Conservation (phyloP, 1,140 invertebrate genomes). For the Chymomyza costata region DNA sequence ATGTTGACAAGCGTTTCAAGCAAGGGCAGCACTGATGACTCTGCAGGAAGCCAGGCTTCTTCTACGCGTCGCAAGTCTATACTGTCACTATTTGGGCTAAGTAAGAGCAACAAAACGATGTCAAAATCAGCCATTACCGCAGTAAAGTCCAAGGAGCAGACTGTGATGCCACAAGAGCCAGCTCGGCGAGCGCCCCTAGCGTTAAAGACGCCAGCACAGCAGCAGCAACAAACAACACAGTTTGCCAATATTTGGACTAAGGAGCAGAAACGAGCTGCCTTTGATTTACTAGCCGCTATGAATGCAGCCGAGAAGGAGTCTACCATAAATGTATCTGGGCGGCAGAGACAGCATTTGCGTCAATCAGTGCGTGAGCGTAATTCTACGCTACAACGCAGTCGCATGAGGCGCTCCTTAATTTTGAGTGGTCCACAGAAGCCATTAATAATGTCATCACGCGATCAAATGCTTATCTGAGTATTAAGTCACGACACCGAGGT, state of each 20-base stretch:
- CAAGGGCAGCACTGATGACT: slow-evolving; percentile 48
- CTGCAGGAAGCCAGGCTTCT: slow-evolving; percentile 44
- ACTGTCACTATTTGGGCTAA: slow-evolving; percentile 57
- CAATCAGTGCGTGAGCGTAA: slow-evolving; percentile 61
- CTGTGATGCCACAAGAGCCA: slow-evolving; percentile 8
- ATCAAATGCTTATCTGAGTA: slow-evolving; percentile 49
- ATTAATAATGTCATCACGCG: slow-evolving; percentile 30
- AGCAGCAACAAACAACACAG: slow-evolving; percentile 12
- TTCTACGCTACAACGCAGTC: slow-evolving; percentile 51
- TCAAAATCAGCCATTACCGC: slow-evolving; percentile 16
- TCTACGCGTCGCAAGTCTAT: slow-evolving; percentile 60
- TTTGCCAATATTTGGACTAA: slow-evolving; percentile 74
- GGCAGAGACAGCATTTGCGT: slow-evolving; percentile 47
- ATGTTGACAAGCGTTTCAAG: slow-evolving; percentile 62
- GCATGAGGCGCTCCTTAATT: slow-evolving; percentile 56
- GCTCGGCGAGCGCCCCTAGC: slow-evolving; percentile 34
- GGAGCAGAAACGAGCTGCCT: slow-evolving; percentile 76
- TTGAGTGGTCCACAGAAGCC: slow-evolving; percentile 30
- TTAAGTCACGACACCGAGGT: not conserved
- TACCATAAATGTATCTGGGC: not conserved
- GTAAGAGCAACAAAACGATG: slow-evolving; percentile 34
- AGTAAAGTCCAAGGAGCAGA: no score
- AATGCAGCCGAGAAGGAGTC: slow-evolving; percentile 63
- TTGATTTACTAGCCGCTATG: slow-evolving; percentile 76
- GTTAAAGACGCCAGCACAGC: slow-evolving; percentile 25